phyloP scores from a whole-genome alignment of 2,888 invertebrate genomes.

The Lycia hirtaria region DNA sequence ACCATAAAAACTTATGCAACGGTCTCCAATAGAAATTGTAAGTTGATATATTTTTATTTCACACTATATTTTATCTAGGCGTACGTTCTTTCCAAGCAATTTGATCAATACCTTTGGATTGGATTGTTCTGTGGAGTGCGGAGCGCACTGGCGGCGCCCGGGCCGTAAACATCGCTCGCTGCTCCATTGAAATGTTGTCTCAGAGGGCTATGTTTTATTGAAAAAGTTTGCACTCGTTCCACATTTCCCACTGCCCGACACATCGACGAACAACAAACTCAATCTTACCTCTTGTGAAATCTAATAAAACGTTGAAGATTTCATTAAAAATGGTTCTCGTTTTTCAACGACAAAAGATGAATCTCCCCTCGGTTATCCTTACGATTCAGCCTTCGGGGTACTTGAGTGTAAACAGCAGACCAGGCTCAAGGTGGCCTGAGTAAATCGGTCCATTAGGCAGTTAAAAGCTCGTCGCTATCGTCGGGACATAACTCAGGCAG shows the following conservation, averaged over 20 bases:
- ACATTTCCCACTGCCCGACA: slow-evolving; percentile 46
- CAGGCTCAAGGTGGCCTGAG: slow-evolving; percentile 78
- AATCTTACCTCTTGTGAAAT: slow-evolving; percentile 22
- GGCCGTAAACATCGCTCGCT: slow-evolving; percentile 73
- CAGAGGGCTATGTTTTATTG: slow-evolving; percentile 80
- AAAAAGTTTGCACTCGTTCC: slow-evolving; percentile 75
- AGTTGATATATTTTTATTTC: slow-evolving; percentile 18
- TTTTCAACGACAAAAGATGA: slow-evolving; percentile 52
- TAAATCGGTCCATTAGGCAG: slow-evolving; percentile 85
- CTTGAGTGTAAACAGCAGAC: slow-evolving; percentile 69
- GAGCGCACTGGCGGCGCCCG: slow-evolving; percentile 54
- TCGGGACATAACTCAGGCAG: slow-evolving; percentile 81
- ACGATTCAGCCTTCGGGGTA: slow-evolving; percentile 52
- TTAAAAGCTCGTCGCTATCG: slow-evolving; percentile 85
- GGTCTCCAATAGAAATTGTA: slow-evolving; percentile 16
- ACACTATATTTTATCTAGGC: slow-evolving; percentile 23
- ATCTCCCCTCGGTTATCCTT: slow-evolving; percentile 54
- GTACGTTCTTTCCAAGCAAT: slow-evolving; percentile 52
- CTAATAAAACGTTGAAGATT: slow-evolving; percentile 19
- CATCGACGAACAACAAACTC: slow-evolving; percentile 41
- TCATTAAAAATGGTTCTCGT: slow-evolving; percentile 37
- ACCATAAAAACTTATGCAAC: slow-evolving; percentile 1
- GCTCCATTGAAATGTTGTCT: slow-evolving; percentile 81
- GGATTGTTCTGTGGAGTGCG: slow-evolving; percentile 67
- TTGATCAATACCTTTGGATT: slow-evolving; percentile 72